Conservation (phyloP, 2,113 vertebrate genomes). For the Heliornis fulica region DNA sequence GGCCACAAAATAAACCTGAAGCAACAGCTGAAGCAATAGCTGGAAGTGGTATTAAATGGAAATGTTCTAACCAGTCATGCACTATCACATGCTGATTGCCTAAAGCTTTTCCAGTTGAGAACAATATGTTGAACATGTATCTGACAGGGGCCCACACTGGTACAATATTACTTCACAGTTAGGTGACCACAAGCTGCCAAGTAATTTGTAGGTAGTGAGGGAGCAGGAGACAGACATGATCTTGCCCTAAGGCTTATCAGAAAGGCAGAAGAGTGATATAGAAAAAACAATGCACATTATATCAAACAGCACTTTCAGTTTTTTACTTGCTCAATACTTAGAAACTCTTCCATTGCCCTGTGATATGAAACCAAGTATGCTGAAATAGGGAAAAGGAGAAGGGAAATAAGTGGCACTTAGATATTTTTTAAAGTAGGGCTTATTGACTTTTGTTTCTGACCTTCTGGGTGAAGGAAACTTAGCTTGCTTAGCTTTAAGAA, state of each 20-base stretch:
- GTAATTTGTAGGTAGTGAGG: neutral
- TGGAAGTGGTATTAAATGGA: neutral
- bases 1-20: neutral
- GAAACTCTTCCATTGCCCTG: neutral
- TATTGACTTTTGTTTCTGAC: neutral
- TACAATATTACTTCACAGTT: constrained; percentile 15
- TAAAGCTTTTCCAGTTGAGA: constrained; percentile 4
- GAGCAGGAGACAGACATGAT: neutral
- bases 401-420: neutral
- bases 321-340: neutral
- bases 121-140: neutral
- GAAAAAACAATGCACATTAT: neutral
- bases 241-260: neutral
- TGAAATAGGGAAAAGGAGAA: neutral
- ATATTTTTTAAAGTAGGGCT: neutral
- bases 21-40: neutral
- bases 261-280: neutral
- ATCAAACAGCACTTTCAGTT: neutral
- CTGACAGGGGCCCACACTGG: neutral
- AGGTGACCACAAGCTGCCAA: constrained; percentile 14
- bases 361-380: neutral
- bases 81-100: neutral
- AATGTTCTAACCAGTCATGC: neutral
- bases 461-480: neutral
- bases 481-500: neutral